Base-by-base conservation (phyloP, 2,888 invertebrate species). In the Trichopria drosophilae region DNA sequence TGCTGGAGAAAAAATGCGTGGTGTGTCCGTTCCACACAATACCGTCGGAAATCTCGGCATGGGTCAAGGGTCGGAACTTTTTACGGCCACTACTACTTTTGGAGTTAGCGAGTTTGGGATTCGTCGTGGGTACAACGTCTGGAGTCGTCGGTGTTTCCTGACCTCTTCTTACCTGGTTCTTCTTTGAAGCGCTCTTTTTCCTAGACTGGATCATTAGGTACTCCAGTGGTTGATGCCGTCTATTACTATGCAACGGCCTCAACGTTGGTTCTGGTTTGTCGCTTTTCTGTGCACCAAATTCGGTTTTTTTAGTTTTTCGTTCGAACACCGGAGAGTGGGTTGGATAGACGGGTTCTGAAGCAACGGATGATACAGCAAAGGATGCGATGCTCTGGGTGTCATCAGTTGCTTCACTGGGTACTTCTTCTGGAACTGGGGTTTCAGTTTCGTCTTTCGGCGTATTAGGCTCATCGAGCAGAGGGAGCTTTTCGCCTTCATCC, bases 341-440 rank as follows among this genome's bases (percentile, higher is more conserved):
- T 37, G 69, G 65, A 41, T 68, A 71, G 0, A 69, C 65, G 0
- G 75, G 75, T 40, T 75, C 75, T 0, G 75, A 75, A 2, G 69
- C 71, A 1, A 72, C 69, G 0, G 73, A 75, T 41, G 89, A 88
- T 74, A 88, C 82, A 10, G 82, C 85, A 23, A 88, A 88, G 12
- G 89, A 89, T 59, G 87, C 78, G 31, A 89, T 80, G 74, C 88
- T 88, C 62, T 87, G 87, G 13, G 84, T 83, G 63, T 86, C 86
- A 65, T 89, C 89, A 40, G 85, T 85, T 55, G 81, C 78, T 64
- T 83, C 84, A 37, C 79, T 81, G 19, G 84, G 83, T 5, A 81
- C 69, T 29, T 84, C 84, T 60, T 86, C 87, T 12, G 29, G 12
- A 3, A 29, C 13, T 10, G 28, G 16, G n/a, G 24, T 3, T 6